phyloP scores from a whole-genome alignment of 1,140 invertebrate genomes.

The Psix sp. region DNA sequence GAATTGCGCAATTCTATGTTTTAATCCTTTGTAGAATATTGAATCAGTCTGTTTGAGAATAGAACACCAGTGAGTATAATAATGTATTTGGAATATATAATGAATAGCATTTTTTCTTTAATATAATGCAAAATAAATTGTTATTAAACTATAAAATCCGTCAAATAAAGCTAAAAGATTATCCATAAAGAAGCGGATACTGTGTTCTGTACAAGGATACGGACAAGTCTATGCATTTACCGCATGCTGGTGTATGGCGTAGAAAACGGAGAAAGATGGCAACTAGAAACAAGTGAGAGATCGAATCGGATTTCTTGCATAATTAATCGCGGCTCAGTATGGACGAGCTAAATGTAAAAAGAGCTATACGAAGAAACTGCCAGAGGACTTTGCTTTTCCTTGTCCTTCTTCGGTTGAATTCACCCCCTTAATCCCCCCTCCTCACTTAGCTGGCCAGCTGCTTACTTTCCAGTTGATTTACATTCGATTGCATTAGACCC shows the following conservation, averaged over 20 bases:
- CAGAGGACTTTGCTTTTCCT: constrained; percentile 42
- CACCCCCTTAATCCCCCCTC: constrained; percentile 25
- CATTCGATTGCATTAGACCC: constrained; percentile 22
- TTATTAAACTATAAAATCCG: no score
- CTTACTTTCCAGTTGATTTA: constrained; percentile 2
- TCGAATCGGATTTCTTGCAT: constrained; percentile 66
- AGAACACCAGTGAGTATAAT: no score
- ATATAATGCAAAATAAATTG: no score
- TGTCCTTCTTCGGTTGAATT: constrained; percentile 50
- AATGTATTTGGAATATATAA: no score
- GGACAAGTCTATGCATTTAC: no score
- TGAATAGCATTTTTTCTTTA: no score
- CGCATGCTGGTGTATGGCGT: constrained; percentile 6
- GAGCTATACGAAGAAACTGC: constrained; percentile 23
- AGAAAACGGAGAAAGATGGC: constrained; percentile 30
- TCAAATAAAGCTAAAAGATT: no score
- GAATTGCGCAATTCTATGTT: no score
- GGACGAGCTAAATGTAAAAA: constrained; percentile 43
- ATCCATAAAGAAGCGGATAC: no score
- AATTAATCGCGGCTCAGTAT: constrained; percentile 64
- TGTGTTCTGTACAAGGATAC: no score
- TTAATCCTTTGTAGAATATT: no score
- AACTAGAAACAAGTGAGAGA: constrained; percentile 39
- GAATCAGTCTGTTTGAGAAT: no score
- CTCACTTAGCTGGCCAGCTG: neutral